phyloP scores from a whole-genome alignment of 2,888 invertebrate genomes.

The Eupithecia insigniata region DNA sequence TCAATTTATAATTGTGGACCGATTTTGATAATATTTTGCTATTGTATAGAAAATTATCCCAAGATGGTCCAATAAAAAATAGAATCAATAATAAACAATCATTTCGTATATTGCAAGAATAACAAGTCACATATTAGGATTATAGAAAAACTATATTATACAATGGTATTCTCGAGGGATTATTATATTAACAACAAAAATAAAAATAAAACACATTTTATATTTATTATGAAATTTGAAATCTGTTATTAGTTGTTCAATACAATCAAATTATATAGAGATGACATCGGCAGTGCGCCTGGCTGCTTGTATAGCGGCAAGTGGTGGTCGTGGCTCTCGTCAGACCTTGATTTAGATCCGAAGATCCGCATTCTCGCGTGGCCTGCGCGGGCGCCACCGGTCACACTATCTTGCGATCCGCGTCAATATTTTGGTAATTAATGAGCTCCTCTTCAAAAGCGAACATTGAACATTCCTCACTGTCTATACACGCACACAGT shows the following conservation, averaged over 20 bases:
- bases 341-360: constrained; percentile 78
- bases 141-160: too few relatives aligned
- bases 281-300: constrained; percentile 51
- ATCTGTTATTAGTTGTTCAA: not conserved
- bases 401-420: constrained; percentile 60
- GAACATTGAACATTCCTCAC: constrained; percentile 57
- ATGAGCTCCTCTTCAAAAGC: constrained; percentile 63
- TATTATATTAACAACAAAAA: too few relatives aligned
- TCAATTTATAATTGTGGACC: not conserved
- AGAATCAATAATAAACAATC: too few relatives aligned
- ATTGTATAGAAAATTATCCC: too few relatives aligned
- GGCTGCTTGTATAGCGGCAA: constrained; percentile 24
- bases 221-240: not conserved
- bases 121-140: too few relatives aligned
- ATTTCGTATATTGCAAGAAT: too few relatives aligned
- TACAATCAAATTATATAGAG: constrained; percentile 24
- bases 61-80: too few relatives aligned
- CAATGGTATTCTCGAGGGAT: too few relatives aligned
- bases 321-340: constrained; percentile 47
- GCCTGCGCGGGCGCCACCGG: constrained; percentile 71
- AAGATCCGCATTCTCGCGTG: constrained; percentile 82
- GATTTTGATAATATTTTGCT: too few relatives aligned
- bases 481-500: constrained; percentile 48
- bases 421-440: constrained; percentile 81
- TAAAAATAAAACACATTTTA: too few relatives aligned